These are phyloP conservation scores for Aspiorhynchus laticeps DNA, from an alignment of 2,113 vertebrate genomes.

Conservation along the genomic window DNA sequence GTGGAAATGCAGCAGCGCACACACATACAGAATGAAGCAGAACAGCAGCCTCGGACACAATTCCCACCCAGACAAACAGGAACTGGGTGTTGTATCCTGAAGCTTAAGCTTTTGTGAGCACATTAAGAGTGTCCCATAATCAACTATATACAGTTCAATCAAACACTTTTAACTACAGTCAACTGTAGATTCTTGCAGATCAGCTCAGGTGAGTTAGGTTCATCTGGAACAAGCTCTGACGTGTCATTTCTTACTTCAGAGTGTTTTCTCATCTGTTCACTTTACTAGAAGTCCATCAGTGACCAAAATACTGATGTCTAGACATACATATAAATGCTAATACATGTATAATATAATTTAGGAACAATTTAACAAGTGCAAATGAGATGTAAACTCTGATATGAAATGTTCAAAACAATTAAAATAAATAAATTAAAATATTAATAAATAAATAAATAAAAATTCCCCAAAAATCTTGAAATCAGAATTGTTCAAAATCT, in stretches of 20 bases:
- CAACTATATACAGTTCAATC: background rate
- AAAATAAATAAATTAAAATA: background rate
- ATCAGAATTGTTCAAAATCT: background rate
- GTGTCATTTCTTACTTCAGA: background rate
- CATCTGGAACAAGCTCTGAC: background rate
- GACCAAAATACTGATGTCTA: background rate
- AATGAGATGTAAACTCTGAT: background rate
- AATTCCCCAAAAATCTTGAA: no score
- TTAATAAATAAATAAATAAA: no score
- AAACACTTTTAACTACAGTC: background rate
- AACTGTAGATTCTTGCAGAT: background rate
- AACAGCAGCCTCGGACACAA: background rate
- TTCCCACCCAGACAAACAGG: slow-evolving; percentile 40
- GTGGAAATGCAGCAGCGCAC: slow-evolving; percentile 18
- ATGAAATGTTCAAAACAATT: background rate
- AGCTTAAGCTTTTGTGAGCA: background rate
- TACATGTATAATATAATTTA: background rate
- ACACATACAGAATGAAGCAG: slow-evolving; percentile 1
- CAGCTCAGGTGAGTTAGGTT: background rate
- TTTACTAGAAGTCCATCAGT: background rate
- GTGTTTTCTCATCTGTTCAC: background rate
- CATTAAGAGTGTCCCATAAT: background rate
- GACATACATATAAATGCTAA: background rate
- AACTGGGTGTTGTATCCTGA: slow-evolving; percentile 38
- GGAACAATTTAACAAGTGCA: background rate